Base-by-base conservation (phyloP, 1,140 invertebrate genomes). In the Ostrea denselamellosa region DNA sequence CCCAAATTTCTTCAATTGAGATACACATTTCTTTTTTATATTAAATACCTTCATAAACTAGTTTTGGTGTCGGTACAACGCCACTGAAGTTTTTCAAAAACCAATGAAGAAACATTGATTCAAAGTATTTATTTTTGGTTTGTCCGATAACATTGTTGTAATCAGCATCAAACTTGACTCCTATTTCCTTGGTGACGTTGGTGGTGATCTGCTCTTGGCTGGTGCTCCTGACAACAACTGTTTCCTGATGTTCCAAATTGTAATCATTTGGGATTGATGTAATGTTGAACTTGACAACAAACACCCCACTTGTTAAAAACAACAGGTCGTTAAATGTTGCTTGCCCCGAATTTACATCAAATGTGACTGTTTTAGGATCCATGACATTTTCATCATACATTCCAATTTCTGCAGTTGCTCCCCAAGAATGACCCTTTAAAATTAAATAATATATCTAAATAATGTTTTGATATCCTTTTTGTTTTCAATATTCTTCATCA, bases 401-500 rank as follows among this genome's bases (percentile, higher is more conserved):
- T n/a, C 77, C 56, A n/a, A 92, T 19, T 58, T 87, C 83, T 12
- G 88, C 90, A 3, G 71, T 58, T 3, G 85, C 88, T 25, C 52
- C 77, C 92, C 92, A 92, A 1, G 86, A 88, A 77, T 92, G 92
- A 34, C 85, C 86, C 92, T 92, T 81, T n/a, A 84, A 85, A 22
- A 52, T 68, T 22, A 71, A 44, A 44, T 28, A n/a, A 9, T 62
- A 17, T 22, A 19, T 8, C 22, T 53, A 19, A 17, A 83, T n/a
- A 25, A 44, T 44, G 34, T 44, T 83, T 53, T 83, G 22, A 44
- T 14, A 54, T 56, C 8, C 10, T 10, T 17, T 7, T 52, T n/a
- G 51, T 52, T 52, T 52, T 62, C 1, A 4, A 62, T n/a, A 62
- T 7, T 62, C 3, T 7, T 62, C 3, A 62, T 19, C 19, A 19